Conservation (phyloP, 2,888 invertebrate genomes). For the Apantesis nais region DNA sequence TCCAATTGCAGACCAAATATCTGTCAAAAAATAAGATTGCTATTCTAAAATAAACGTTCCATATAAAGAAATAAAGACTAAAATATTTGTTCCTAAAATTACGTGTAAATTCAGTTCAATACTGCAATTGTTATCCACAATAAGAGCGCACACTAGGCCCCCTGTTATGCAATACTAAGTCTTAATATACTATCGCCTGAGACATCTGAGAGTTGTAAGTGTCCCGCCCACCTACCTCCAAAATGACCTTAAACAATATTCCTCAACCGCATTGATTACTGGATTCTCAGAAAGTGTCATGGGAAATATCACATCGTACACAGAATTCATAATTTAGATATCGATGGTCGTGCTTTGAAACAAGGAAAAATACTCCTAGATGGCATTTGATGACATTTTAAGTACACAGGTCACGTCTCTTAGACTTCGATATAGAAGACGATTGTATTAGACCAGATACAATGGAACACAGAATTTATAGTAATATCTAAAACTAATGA, state of each 20-base stretch:
- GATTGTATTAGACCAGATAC: constrained; percentile 18
- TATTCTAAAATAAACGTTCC: too few species aligned
- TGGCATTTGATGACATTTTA: background rate
- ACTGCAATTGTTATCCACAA: too few species aligned
- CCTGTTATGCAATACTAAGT: background rate
- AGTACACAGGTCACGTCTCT: background rate
- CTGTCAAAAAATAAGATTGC: too few species aligned
- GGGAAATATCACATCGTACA: background rate
- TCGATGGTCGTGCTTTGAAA: background rate
- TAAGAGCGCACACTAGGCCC: too few species aligned
- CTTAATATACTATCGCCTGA: background rate
- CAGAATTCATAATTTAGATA: constrained; percentile 1
- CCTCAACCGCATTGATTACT: background rate
- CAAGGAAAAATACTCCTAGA: background rate
- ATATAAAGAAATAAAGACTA: too few species aligned
- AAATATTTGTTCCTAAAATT: too few species aligned
- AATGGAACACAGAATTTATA: constrained; percentile 29
- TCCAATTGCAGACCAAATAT: too few species aligned
- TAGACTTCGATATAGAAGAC: constrained; percentile 6
- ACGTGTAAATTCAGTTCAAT: too few species aligned
- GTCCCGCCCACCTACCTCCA: background rate
- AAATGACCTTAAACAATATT: background rate
- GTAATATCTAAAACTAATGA: constrained; percentile 62
- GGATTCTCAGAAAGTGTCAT: background rate
- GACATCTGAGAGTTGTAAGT: background rate